Evolutionary conservation across 2,113 vertebrate genomes (phyloP), one percentile per base, ranked within the genome.

Genomic region (Notothenia rossii): DNA sequence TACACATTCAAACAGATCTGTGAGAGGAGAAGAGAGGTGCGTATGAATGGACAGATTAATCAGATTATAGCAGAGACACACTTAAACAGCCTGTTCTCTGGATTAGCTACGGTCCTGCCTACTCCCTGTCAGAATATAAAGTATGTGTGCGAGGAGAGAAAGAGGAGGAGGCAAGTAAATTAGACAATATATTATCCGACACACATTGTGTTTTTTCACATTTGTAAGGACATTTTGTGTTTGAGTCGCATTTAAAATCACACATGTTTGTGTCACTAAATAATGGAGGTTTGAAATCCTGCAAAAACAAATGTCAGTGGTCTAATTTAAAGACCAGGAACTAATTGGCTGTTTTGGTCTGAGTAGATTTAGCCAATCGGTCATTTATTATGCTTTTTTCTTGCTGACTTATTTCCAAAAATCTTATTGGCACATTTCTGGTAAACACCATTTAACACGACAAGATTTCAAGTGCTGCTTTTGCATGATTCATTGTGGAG

Each of bases 21-120:
- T 77, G 72, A 69, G 86, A 70, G 63, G 82, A 87, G 81, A 75
- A 29, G 72, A 85, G 80, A 70, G 33, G 54, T 85, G 77, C 45
- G 51, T 55, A 74, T 88, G 90, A 92, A 91, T 88, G 89, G 86
- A 86, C 81, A 88, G 81, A 91, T 90, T 93, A 91, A 93, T 92
- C 86, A 89, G 91, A 92, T 92, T 92, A 93, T 92, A 88, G 86
- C 85, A 86, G 82, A 87, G 86, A 91, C 86, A 91, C 91, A 92
- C 86, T 92, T 92, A 90, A 91, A 90, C 90, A 91, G 90, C 70
- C 91, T 90, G 90, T 92, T 93, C 86, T 88, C 56, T 89, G 86
- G 77, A 92, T 93, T 93, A 90, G 92, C 72, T 63, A 87, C 50
- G 86, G 92, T 80, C 74, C 85, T 83, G 89, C 90, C 89, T 87